Evolutionary conservation across 2,888 invertebrate species (phyloP).

Genomic region (Pycnomerus fuliginosus): DNA sequence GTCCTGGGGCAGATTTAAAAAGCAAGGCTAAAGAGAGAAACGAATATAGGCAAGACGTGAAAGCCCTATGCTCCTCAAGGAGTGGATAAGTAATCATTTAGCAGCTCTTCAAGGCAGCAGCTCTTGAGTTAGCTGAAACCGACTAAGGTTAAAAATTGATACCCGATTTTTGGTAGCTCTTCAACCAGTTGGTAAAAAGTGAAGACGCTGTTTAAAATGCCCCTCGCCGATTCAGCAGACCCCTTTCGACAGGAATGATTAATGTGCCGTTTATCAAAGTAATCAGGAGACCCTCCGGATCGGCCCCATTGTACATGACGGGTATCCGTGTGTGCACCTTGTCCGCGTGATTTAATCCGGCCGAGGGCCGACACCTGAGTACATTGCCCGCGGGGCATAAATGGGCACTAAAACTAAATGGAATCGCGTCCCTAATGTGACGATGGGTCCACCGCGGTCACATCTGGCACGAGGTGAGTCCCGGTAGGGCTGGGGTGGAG

Average conservation of each 20-base stretch:
- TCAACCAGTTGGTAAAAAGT: too few species aligned
- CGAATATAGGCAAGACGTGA: too few species aligned
- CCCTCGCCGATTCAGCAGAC: too few species aligned
- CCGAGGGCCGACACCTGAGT: conserved; percentile 54
- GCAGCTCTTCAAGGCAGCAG: too few species aligned
- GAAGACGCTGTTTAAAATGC: too few species aligned
- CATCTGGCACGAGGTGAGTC: conserved; percentile 49
- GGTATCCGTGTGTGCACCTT: conserved; percentile 44
- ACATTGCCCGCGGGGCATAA: conserved; percentile 52
- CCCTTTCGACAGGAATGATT: conserved; percentile 40
- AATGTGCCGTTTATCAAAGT: conserved; percentile 53
- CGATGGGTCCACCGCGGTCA: conserved; percentile 45
- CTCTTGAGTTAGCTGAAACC: too few species aligned
- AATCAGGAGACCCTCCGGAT: conserved; percentile 40
- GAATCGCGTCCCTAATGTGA: conserved; percentile 46
- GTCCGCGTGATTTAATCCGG: conserved; percentile 53
- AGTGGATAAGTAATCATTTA: too few species aligned
- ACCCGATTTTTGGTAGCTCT: too few species aligned
- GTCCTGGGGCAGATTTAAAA: too few species aligned
- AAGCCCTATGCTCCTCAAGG: too few species aligned
- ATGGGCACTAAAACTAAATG: conserved; percentile 53
- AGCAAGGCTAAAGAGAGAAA: too few species aligned
- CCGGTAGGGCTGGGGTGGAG: conserved; percentile 33
- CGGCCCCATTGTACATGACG: conserved; percentile 13
- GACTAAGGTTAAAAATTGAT: too few species aligned